Evolutionary conservation across 2,113 vertebrate species (phyloP).

Genomic region (Alaudala cheleensis): DNA sequence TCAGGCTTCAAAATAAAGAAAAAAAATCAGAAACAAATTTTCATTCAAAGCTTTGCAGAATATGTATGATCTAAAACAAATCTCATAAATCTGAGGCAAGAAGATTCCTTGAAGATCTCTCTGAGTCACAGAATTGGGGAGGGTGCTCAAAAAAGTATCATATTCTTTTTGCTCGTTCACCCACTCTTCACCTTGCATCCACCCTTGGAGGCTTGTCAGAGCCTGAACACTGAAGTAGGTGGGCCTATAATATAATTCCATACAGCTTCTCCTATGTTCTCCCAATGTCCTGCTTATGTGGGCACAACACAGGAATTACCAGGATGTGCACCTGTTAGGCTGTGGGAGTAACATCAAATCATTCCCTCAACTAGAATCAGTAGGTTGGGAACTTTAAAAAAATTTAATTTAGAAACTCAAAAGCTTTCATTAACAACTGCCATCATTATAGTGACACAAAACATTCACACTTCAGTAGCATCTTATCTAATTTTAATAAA

Average conservation of each 20-base stretch:
- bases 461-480: background rate
- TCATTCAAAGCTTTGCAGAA: background rate
- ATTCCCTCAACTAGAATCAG: background rate
- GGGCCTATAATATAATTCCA: background rate
- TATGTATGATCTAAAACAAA: background rate
- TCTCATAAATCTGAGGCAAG: background rate
- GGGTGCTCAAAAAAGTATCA: background rate
- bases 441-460: background rate
- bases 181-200: background rate
- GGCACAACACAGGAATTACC: background rate
- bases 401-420: background rate
- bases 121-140: background rate
- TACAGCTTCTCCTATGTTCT: background rate
- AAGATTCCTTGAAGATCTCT: background rate
- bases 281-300: background rate
- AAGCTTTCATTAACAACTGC: background rate
- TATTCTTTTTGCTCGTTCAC: background rate
- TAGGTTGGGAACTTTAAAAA: background rate
- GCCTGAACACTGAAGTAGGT: background rate
- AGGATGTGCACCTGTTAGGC: background rate
- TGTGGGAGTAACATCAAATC: background rate
- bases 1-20: background rate
- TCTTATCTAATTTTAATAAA: background rate
- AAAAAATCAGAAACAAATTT: background rate
- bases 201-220: background rate